Evolutionary conservation across 30 jellyfish, hydroid and myxozoan genomes (phyloP).

Genomic region (Morbakka virulenta): DNA sequence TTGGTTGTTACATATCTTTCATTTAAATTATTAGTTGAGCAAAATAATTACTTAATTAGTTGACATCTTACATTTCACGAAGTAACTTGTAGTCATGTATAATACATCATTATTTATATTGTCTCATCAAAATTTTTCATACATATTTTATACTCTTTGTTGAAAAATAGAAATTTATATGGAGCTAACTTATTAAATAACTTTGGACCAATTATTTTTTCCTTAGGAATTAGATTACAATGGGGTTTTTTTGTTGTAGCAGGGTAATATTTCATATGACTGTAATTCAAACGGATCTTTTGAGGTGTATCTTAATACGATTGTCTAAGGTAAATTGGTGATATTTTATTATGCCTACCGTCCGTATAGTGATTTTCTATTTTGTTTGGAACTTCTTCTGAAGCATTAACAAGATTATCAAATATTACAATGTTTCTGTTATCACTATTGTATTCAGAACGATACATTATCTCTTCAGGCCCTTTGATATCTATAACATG

Average conservation of each 20-base stretch:
- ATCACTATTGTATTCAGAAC: neutral
- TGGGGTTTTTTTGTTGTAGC: slow-evolving; percentile 24
- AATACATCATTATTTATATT: neutral
- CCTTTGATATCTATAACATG: slow-evolving; percentile 21
- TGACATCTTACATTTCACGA: slow-evolving; percentile 35
- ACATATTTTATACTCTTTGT: too few species aligned
- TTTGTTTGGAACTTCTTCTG: slow-evolving; percentile 7
- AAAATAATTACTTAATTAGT: neutral
- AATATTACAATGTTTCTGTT: slow-evolving; percentile 19
- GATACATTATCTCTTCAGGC: slow-evolving; percentile 12
- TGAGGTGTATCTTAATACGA: slow-evolving; percentile 40
- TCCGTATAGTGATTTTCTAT: slow-evolving; percentile 22
- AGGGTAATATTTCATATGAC: slow-evolving; percentile 35
- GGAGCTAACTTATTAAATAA: slow-evolving; percentile 25
- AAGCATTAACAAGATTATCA: slow-evolving; percentile 14
- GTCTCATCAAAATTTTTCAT: too few species aligned
- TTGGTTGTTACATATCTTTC: too few species aligned
- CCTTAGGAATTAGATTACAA: slow-evolving; percentile 15
- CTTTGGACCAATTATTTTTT: slow-evolving; percentile 8
- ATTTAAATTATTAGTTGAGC: slow-evolving; percentile 8
- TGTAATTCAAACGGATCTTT: neutral
- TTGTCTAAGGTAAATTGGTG: too few species aligned
- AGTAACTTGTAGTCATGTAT: slow-evolving; percentile 25
- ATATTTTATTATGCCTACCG: too few species aligned
- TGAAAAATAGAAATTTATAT: slow-evolving; percentile 7